A percentile compares a stretch with the other conserved stretches of the same genome.
phyloP scores from a whole-genome alignment of 2,888 invertebrate genomes.

The Steinernema carpocapsae region DNA sequence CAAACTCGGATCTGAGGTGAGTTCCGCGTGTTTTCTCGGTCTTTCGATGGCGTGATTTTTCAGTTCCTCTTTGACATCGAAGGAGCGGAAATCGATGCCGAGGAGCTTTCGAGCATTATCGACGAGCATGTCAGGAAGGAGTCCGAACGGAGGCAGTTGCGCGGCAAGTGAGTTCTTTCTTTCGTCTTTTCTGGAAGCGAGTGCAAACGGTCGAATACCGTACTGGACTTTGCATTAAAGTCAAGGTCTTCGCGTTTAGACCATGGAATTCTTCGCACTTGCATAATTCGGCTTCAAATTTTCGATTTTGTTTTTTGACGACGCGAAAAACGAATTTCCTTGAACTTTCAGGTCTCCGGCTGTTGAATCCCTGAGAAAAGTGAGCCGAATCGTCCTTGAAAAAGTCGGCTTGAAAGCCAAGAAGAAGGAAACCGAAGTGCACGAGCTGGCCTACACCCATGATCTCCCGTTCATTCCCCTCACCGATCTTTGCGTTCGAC shows the following conservation, averaged over 20 bases:
- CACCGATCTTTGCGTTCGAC: slow-evolving; percentile 48
- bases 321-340: slow-evolving; percentile 1
- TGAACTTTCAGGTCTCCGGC: slow-evolving; percentile 62
- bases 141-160: slow-evolving; percentile 32
- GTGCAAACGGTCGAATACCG: no score
- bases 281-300: no score
- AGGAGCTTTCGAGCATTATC: slow-evolving; percentile 41
- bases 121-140: slow-evolving; percentile 37
- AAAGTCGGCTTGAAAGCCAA: slow-evolving; percentile 55
- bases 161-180: slow-evolving; percentile 35
- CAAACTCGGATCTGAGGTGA: slow-evolving; percentile 29
- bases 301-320: background rate
- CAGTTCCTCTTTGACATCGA: slow-evolving; percentile 34
- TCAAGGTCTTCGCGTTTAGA: no score
- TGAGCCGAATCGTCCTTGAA: slow-evolving; percentile 55
- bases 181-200: background rate
- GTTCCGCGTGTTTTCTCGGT: background rate
- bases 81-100: slow-evolving; percentile 38
- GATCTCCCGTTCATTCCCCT: slow-evolving; percentile 54
- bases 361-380: slow-evolving; percentile 60
- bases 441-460: slow-evolving; percentile 38
- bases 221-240: no score
- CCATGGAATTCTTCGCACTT: no score
- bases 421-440: slow-evolving; percentile 46
- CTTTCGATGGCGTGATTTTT: background rate